Percentiles rank a stretch among this genome's conserved stretches.
These are phyloP conservation scores for Ceratosolen fusciceps DNA, from an alignment of 1,140 invertebrate species.

Conservation along the genomic window DNA sequence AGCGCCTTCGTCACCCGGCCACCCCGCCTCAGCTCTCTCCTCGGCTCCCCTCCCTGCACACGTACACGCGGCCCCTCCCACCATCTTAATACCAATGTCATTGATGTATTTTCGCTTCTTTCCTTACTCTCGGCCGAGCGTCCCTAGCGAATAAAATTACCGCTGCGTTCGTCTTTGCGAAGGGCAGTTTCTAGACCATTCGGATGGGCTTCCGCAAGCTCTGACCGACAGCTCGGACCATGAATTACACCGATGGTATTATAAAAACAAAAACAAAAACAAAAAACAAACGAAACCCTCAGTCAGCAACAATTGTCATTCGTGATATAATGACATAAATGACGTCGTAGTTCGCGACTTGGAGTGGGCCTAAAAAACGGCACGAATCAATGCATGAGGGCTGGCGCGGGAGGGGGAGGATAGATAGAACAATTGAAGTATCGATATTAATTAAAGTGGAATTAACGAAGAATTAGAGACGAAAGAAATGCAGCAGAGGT, in stretches of 20 bases:
- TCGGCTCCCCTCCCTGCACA: neutral
- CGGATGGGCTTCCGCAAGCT: neutral
- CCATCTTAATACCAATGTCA: neutral
- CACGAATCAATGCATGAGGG: too few relatives aligned
- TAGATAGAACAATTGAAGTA: too few relatives aligned
- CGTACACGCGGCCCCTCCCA: neutral
- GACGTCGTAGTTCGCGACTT: too few relatives aligned
- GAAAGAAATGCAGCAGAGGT: neutral
- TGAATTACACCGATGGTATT: neutral
- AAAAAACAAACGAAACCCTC: too few relatives aligned
- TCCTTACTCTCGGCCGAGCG: neutral
- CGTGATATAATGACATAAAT: too few relatives aligned
- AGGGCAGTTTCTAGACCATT: too few relatives aligned
- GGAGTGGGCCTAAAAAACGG: too few relatives aligned
- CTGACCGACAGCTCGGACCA: neutral
- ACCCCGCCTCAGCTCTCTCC: neutral
- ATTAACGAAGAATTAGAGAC: neutral
- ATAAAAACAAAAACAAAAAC: too few relatives aligned
- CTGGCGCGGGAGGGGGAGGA: neutral
- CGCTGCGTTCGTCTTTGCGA: too few relatives aligned
- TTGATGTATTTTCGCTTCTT: neutral
- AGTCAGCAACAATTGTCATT: too few relatives aligned
- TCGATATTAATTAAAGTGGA: neutral
- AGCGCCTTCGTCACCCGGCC: neutral
- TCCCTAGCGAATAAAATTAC: too few relatives aligned